These are phyloP conservation scores for Saxicola maurus DNA, from an alignment of 2,797 vertebrate genomes.

Conservation along the genomic window DNA sequence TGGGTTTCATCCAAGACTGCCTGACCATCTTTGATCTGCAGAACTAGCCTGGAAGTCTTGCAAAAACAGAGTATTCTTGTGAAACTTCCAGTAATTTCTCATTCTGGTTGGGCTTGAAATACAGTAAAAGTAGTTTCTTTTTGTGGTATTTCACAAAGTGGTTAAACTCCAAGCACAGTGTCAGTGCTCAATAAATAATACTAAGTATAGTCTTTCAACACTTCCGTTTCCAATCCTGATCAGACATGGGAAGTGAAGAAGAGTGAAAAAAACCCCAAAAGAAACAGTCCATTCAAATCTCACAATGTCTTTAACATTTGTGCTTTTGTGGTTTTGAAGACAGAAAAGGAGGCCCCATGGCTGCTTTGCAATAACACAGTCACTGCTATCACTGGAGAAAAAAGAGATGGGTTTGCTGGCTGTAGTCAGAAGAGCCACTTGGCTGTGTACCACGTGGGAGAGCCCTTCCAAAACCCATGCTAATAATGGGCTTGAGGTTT, in stretches of 20 bases:
- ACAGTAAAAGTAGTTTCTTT: not conserved
- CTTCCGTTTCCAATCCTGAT: not conserved
- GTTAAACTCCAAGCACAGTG: slow-evolving; percentile 12
- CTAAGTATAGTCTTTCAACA: slow-evolving; percentile 22
- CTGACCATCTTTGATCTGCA: slow-evolving; percentile 24
- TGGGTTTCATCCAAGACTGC: not conserved
- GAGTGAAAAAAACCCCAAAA: not conserved
- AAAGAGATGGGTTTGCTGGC: not conserved
- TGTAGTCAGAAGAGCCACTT: not conserved
- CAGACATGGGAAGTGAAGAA: not conserved
- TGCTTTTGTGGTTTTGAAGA: not conserved
- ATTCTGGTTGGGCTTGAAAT: not conserved
- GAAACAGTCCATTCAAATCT: not conserved
- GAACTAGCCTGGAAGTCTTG: slow-evolving; percentile 1
- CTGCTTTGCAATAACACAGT: not conserved
- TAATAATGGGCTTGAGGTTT: not conserved
- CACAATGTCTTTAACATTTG: slow-evolving; percentile 8
- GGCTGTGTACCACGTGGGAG: not conserved
- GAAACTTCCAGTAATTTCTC: slow-evolving; percentile 42
- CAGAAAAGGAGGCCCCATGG: not conserved
- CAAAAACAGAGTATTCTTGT: slow-evolving; percentile 29
- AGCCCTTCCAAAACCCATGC: not conserved
- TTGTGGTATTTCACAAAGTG: slow-evolving; percentile 14
- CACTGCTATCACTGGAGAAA: not conserved
- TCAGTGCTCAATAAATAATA: slow-evolving; percentile 32